These are phyloP conservation scores for Lymantria dispar DNA, from an alignment of 2,888 invertebrate genomes.

Conservation along the genomic window DNA sequence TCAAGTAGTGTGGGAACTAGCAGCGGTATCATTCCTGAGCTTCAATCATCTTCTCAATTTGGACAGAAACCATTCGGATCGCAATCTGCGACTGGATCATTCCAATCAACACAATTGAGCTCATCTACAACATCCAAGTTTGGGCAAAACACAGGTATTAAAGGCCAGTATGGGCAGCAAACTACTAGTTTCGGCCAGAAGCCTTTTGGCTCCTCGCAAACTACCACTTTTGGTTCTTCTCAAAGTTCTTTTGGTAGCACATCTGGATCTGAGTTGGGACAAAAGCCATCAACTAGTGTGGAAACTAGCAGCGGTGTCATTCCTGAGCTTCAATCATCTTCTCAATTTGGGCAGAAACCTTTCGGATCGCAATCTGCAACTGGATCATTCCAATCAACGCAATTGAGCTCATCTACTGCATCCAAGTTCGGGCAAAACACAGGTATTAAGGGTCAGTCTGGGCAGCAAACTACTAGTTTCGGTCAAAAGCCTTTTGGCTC, in stretches of 20 bases:
- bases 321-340: background rate
- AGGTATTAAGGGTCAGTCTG: background rate
- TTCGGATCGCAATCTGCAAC: background rate
- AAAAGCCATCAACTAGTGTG: background rate
- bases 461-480: background rate
- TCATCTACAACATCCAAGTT: background rate
- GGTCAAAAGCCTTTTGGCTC: background rate
- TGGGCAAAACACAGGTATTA: background rate
- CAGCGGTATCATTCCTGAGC: too few species aligned
- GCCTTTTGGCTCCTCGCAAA: background rate
- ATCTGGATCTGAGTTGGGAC: background rate
- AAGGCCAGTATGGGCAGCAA: background rate
- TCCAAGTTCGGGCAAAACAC: background rate
- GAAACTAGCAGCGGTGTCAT: background rate
- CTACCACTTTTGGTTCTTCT: background rate
- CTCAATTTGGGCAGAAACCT: slow-evolving; percentile 1
- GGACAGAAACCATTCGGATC: background rate
- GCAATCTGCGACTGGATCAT: background rate
- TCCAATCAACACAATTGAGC: background rate
- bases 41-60: background rate
- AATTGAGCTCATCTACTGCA: background rate
- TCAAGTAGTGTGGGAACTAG: slow-evolving; percentile 3
- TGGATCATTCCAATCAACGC: background rate
- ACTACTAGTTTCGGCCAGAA: background rate
- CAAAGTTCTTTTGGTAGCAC: background rate